Evolutionary conservation across 2,888 invertebrate genomes (phyloP).

Genomic region (Nymphalis polychloros): DNA sequence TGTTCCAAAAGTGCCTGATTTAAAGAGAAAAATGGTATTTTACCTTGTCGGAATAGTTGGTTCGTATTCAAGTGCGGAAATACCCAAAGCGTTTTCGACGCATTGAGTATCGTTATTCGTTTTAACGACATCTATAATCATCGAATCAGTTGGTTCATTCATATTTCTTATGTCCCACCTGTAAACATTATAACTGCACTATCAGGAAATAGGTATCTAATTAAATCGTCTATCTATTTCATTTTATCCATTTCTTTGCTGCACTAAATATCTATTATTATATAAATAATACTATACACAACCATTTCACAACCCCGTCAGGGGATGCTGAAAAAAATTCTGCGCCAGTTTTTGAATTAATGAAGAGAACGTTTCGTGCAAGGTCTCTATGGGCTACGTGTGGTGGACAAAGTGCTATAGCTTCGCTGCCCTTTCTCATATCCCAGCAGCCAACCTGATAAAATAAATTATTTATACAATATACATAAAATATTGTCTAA

Average conservation of each 20-base stretch:
- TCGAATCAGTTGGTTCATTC: constrained; percentile 84
- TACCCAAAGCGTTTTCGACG: constrained; percentile 83
- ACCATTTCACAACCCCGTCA: constrained; percentile 94
- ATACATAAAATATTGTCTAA: too few species aligned
- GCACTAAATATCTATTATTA: neutral
- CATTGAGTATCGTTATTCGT: constrained; percentile 79
- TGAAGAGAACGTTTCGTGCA: constrained; percentile 93
- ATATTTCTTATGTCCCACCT: constrained; percentile 90
- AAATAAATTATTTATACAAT: neutral
- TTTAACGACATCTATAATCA: constrained; percentile 86
- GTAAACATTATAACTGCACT: constrained; percentile 16
- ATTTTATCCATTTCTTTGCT: neutral
- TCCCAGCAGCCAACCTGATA: constrained; percentile 90
- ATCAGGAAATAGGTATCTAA: too few species aligned
- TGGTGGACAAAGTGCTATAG: constrained; percentile 88
- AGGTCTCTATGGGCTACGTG: constrained; percentile 94
- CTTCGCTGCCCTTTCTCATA: constrained; percentile 89
- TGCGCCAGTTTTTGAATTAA: constrained; percentile 95
- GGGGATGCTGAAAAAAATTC: constrained; percentile 97
- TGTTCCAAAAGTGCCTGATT: neutral
- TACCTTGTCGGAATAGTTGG: constrained; percentile 88
- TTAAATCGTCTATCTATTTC: too few species aligned
- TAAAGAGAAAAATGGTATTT: neutral
- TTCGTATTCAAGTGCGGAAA: constrained; percentile 88
- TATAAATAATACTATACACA: neutral